These are phyloP conservation scores for Drosophila siamana DNA, from an alignment of 2,888 invertebrate species.

Conservation along the genomic window DNA sequence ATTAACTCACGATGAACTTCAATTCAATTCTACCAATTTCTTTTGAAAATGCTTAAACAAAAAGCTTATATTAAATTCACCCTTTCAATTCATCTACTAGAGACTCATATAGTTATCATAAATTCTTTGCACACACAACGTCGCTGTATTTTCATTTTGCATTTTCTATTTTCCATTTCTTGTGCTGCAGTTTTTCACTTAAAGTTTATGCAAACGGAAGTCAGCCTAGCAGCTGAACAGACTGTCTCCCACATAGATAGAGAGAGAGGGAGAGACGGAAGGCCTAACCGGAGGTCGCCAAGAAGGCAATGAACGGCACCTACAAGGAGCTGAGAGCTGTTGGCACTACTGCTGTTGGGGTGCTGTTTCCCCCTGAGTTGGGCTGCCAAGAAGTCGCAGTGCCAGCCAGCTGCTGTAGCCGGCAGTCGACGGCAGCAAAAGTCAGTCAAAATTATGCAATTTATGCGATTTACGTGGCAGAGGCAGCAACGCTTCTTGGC, in stretches of 20 bases:
- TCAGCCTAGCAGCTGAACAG: constrained; percentile 16
- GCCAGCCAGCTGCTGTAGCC: constrained; percentile 62
- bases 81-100: not conserved
- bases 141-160: constrained; percentile 24
- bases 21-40: too few species aligned
- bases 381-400: constrained; percentile 72
- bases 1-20: not conserved
- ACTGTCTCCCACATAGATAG: too few species aligned
- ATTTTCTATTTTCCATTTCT: constrained; percentile 32
- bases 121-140: constrained; percentile 31
- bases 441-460: constrained; percentile 83
- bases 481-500: constrained; percentile 56
- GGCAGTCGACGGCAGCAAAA: constrained; percentile 67
- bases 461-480: constrained; percentile 79
- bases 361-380: constrained; percentile 3
- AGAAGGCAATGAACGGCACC: constrained; percentile 71
- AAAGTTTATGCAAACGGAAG: constrained; percentile 55
- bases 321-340: constrained; percentile 39
- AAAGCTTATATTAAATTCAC: not conserved
- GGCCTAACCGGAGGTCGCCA: constrained; percentile 24
- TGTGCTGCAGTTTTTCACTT: constrained; percentile 40
- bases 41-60: too few species aligned
- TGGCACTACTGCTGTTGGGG: too few species aligned
- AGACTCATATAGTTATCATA: constrained; percentile 26
- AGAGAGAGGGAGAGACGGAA: not conserved